These are phyloP conservation scores for Notamacropus eugenii DNA, from an alignment of 2,797 vertebrate species.

Conservation along the genomic window DNA sequence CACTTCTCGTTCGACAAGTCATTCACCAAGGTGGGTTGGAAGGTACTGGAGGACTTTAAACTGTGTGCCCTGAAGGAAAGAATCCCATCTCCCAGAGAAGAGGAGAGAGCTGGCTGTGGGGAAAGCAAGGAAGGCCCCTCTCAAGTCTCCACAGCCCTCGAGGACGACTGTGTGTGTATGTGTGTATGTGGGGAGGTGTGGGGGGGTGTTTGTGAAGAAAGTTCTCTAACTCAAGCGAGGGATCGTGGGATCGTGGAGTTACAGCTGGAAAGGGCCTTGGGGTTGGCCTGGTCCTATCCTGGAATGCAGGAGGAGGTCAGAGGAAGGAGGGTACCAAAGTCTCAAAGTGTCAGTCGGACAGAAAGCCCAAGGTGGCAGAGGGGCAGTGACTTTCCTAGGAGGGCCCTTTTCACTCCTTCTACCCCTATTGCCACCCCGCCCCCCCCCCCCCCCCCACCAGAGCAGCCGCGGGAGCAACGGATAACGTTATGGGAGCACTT, in stretches of 20 bases:
- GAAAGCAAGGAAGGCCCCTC: not conserved
- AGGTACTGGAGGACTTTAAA: not conserved
- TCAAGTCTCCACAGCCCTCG: not conserved
- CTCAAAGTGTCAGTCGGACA: not conserved
- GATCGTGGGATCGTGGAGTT: not conserved
- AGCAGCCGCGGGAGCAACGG: not conserved
- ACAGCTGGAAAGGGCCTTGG: not conserved
- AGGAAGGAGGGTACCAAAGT: not conserved
- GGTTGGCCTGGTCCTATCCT: not conserved
- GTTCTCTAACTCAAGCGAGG: not conserved
- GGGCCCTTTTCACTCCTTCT: too few relatives aligned
- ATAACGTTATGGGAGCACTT: not conserved
- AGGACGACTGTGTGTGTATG: not conserved
- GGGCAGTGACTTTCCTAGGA: not conserved
- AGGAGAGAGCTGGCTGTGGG: not conserved
- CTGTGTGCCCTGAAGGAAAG: not conserved
- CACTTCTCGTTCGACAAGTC: not conserved
- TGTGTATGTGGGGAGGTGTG: too few relatives aligned
- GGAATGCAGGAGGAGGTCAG: not conserved
- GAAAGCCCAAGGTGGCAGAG: not conserved
- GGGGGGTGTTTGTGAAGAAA: not conserved
- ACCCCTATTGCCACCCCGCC: not conserved
- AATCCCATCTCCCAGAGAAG: not conserved
- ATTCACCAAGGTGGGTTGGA: not conserved
- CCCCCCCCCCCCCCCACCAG: not conserved